phyloP scores from a whole-genome alignment of 2,113 vertebrate species.

The Gavialis gangeticus region DNA sequence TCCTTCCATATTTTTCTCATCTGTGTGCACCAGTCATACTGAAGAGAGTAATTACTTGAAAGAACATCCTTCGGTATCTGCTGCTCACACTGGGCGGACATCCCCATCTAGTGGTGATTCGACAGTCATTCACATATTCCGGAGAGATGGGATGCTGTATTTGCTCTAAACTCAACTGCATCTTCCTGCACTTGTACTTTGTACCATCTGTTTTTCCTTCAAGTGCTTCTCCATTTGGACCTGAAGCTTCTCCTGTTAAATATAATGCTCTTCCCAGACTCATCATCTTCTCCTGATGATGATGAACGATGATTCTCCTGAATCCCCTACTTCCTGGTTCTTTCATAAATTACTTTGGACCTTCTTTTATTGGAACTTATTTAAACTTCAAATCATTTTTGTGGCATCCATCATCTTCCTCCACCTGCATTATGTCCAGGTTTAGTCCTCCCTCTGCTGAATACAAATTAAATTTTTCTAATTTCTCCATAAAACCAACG shows the following conservation, averaged over 20 bases:
- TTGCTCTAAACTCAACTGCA: background rate
- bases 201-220: background rate
- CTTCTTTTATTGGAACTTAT: background rate
- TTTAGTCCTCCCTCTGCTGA: background rate
- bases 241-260: background rate
- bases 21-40: background rate
- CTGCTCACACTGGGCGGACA: constrained; percentile 22
- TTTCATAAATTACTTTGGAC: background rate
- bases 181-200: background rate
- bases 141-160: background rate
- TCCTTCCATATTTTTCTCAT: background rate
- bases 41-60: background rate
- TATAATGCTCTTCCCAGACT: background rate
- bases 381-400: background rate
- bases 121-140: rapidly evolving
- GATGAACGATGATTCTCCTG: background rate
- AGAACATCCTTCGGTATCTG: background rate
- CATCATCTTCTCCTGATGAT: background rate
- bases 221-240: background rate
- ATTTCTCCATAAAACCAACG: background rate
- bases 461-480: background rate
- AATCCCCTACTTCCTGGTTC: background rate
- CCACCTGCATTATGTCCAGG: background rate
- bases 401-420: background rate
- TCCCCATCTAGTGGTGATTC: constrained; percentile 76